A percentile compares a stretch with the other conserved stretches of the same genome.
phyloP scores from a whole-genome alignment of 2,113 vertebrate species.

The Acrocephalus kingi region DNA sequence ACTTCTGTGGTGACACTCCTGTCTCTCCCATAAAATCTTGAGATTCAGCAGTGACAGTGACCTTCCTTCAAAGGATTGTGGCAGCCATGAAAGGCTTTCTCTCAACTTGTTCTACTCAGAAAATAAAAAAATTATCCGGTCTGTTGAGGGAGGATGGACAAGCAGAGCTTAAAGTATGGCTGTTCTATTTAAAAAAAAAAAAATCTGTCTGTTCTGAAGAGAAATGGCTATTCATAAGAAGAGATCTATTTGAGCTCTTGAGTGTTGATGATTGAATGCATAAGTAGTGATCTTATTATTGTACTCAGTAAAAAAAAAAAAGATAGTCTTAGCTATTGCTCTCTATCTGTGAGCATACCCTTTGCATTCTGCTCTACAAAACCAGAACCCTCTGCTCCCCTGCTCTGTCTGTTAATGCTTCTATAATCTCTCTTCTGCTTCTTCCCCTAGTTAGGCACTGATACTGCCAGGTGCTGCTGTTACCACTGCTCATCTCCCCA shows the following conservation, averaged over 20 bases:
- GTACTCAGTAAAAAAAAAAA: not conserved
- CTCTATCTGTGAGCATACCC: not conserved
- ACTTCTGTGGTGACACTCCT: not conserved
- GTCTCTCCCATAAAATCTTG: not conserved
- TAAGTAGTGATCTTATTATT: not conserved
- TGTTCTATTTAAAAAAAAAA: not conserved
- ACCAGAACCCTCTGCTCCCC: not conserved
- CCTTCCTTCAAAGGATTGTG: not conserved
- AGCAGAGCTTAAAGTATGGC: not conserved
- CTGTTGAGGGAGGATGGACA: not conserved
- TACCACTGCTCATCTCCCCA: not conserved
- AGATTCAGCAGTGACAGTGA: not conserved
- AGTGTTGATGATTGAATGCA: not conserved
- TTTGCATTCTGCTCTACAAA: not conserved
- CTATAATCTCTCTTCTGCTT: not conserved
- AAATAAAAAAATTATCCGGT: too few species aligned
- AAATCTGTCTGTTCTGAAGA: not conserved
- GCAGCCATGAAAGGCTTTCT: not conserved
- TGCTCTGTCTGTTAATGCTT: not conserved
- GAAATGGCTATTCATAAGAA: not conserved
- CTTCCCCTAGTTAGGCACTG: not conserved
- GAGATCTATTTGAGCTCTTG: not conserved
- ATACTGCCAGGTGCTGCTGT: not conserved
- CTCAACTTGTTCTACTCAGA: not conserved
- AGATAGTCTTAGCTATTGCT: not conserved